phyloP scores from a whole-genome alignment of 1,140 invertebrate genomes.

The Andrena cerasifolii region DNA sequence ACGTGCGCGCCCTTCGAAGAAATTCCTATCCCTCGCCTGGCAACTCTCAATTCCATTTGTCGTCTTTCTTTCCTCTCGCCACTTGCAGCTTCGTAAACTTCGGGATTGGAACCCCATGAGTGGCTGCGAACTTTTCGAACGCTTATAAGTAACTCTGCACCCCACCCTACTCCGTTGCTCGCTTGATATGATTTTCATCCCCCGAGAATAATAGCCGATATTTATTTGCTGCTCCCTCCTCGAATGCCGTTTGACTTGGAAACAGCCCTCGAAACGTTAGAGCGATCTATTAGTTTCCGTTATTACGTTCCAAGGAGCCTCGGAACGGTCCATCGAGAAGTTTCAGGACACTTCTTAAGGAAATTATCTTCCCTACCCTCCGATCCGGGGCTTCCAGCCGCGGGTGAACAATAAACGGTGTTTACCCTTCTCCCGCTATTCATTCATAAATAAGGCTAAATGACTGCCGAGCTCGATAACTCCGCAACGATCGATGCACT shows the following conservation, averaged over 20 bases:
- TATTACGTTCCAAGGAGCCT: neutral
- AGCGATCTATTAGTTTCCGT: conserved; percentile 21
- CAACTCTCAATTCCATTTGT: conserved; percentile 31
- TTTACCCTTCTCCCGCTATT: neutral
- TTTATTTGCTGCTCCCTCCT: conserved; percentile 2
- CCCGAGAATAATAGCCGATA: neutral
- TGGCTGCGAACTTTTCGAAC: conserved; percentile 51
- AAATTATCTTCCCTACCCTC: conserved; percentile 18
- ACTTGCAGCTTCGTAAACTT: conserved; percentile 43
- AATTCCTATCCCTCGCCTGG: conserved; percentile 22
- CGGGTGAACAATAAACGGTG: neutral
- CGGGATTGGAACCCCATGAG: conserved; percentile 40
- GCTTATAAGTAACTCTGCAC: conserved; percentile 48
- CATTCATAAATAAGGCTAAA: conserved; percentile 12
- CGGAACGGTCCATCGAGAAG: neutral
- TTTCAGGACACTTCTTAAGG: neutral
- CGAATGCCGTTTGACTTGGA: neutral
- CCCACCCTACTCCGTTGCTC: neutral
- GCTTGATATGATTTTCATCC: conserved; percentile 2
- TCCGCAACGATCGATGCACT: conserved; percentile 1
- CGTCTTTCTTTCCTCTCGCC: neutral
- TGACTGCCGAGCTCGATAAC: conserved; percentile 8
- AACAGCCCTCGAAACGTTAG: neutral
- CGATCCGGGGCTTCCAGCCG: neutral
- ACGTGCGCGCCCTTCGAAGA: conserved; percentile 9